phyloP scores from a whole-genome alignment of 1,140 invertebrate species.

The Sinella curviseta region DNA sequence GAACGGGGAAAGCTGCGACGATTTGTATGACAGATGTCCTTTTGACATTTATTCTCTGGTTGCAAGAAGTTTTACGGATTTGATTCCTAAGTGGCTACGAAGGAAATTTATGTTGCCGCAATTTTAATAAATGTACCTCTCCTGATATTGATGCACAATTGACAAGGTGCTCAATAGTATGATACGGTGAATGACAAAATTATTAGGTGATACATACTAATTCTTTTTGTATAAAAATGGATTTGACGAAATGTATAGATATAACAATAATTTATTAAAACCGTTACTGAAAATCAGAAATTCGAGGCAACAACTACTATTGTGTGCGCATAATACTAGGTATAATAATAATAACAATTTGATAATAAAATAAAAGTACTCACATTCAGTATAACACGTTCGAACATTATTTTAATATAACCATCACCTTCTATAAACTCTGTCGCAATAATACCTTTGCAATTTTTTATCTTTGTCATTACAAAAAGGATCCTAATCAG shows the following conservation, averaged over 20 bases:
- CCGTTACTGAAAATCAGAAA: constrained; percentile 13
- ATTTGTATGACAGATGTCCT: neutral
- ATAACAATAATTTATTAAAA: constrained; percentile 3
- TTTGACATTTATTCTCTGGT: neutral
- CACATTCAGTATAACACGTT: neutral
- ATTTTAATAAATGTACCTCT: neutral
- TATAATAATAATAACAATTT: neutral
- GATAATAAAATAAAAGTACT: constrained; percentile 23
- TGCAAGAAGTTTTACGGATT: neutral
- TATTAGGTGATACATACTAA: no score
- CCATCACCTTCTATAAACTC: neutral
- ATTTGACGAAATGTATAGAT: no score
- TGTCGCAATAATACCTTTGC: constrained; percentile 2
- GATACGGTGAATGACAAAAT: no score
- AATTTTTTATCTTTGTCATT: neutral
- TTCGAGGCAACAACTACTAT: neutral
- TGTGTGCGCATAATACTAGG: constrained; percentile 15
- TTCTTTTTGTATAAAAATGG: no score
- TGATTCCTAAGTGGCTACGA: neutral
- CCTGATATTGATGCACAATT: no score
- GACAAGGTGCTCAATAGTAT: no score
- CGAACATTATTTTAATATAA: constrained; percentile 3
- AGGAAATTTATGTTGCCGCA: neutral
- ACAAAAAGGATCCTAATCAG: neutral
- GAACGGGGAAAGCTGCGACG: neutral